phyloP scores from a whole-genome alignment of 2,888 invertebrate species.

The Cheilosia soror region DNA sequence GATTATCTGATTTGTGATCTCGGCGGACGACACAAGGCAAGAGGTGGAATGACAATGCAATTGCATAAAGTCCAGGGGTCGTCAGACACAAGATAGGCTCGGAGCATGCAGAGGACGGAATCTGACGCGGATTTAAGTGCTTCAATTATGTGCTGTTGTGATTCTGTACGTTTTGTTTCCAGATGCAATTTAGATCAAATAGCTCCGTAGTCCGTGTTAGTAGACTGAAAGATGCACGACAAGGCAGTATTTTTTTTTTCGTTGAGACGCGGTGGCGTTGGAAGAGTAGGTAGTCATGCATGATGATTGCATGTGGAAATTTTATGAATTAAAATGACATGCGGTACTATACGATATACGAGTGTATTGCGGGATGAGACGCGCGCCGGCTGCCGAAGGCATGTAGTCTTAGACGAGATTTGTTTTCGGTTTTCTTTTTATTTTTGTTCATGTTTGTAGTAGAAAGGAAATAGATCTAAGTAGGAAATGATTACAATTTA shows the following conservation, averaged over 20 bases:
- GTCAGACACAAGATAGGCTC: conserved; percentile 12
- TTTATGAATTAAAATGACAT: conserved; percentile 39
- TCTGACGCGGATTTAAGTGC: conserved; percentile 57
- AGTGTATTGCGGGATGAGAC: conserved; percentile 15
- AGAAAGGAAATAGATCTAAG: conserved; percentile 12
- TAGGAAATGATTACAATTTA: conserved; percentile 37
- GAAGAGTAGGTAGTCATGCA: neutral
- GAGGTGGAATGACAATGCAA: conserved; percentile 13
- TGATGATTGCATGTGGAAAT: conserved; percentile 51
- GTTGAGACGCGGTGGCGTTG: conserved; percentile 3
- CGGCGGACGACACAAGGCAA: neutral
- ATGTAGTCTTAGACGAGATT: neutral
- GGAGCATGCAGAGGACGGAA: conserved; percentile 9
- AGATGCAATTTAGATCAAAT: conserved; percentile 52
- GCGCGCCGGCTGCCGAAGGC: conserved; percentile 29
- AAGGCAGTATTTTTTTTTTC: neutral
- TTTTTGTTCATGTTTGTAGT: neutral
- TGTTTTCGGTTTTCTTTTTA: neutral
- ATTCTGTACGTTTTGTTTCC: conserved; percentile 35
- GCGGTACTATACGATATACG: too few species aligned
- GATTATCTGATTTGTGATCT: conserved; percentile 38
- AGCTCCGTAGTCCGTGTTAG: neutral
- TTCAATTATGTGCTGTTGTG: conserved; percentile 62
- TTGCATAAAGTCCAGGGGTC: conserved; percentile 46
- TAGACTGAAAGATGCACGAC: conserved; percentile 13